phyloP scores from a whole-genome alignment of 2,797 vertebrate genomes.

The Esox masquinongy region DNA sequence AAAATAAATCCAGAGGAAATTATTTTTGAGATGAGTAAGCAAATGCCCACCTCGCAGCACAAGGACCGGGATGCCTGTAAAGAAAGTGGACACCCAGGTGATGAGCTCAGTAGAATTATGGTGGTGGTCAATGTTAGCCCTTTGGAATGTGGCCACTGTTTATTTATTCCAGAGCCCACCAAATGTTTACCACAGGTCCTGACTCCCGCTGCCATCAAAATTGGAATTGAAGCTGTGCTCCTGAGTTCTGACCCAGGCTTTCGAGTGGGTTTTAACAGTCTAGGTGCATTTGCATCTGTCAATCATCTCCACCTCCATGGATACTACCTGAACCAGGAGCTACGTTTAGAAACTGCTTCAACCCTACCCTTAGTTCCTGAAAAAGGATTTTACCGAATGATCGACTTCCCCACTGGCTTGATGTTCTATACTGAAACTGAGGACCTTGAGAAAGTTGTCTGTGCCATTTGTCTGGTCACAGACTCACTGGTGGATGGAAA shows the following conservation, averaged over 20 bases:
- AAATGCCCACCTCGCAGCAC: constrained; percentile 67
- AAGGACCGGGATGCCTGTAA: neutral
- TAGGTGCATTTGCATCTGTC: constrained; percentile 77
- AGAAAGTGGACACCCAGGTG: neutral
- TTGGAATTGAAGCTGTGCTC: constrained; percentile 39
- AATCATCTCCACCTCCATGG: constrained; percentile 93
- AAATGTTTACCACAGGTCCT: constrained; percentile 70
- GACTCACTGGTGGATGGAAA: constrained; percentile 73
- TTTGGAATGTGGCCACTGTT: constrained; percentile 74
- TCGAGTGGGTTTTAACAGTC: constrained; percentile 91
- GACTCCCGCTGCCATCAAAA: constrained; percentile 38
- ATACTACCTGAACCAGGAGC: constrained; percentile 79
- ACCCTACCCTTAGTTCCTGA: constrained; percentile 67
- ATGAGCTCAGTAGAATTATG: constrained; percentile 56
- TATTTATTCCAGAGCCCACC: constrained; percentile 84
- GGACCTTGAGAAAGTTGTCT: constrained; percentile 42
- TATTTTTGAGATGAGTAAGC: constrained; percentile 76
- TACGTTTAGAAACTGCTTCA: constrained; percentile 76
- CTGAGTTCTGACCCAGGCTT: constrained; percentile 74
- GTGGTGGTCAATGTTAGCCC: constrained; percentile 91
- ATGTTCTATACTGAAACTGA: constrained; percentile 78
- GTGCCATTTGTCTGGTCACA: constrained; percentile 73
- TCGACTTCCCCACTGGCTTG: constrained; percentile 78
- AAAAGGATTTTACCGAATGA: constrained; percentile 66
- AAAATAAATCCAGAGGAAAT: constrained; percentile 80